These are phyloP conservation scores for Aphaenogaster floridana DNA, from an alignment of 1,140 invertebrate genomes.

Conservation along the genomic window DNA sequence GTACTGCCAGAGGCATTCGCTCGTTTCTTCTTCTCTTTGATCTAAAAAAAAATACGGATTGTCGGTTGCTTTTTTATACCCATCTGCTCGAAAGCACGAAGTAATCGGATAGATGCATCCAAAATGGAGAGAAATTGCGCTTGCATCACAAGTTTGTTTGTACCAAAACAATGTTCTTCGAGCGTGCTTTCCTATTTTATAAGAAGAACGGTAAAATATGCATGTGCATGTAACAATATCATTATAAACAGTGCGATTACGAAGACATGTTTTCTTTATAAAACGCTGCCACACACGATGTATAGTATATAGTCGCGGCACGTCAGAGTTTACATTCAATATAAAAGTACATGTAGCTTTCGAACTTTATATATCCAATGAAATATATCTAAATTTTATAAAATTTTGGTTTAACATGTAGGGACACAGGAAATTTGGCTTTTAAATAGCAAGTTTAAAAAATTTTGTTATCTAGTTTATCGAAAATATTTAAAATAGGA, in stretches of 20 bases:
- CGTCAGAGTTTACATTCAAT: slow-evolving; percentile 40
- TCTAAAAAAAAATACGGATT: slow-evolving; percentile 74
- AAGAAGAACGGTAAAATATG: slow-evolving; percentile 19
- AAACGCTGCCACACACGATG: not conserved
- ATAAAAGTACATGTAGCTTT: slow-evolving; percentile 33
- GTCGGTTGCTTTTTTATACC: slow-evolving; percentile 75
- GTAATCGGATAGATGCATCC: slow-evolving; percentile 10
- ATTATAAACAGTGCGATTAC: slow-evolving; percentile 41
- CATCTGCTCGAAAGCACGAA: slow-evolving; percentile 47
- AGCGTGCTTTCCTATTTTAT: slow-evolving; percentile 34
- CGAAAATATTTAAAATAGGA: not conserved
- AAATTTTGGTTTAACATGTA: slow-evolving; percentile 32
- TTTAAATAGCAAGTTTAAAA: not conserved
- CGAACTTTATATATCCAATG: slow-evolving; percentile 34
- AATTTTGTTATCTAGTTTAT: not conserved
- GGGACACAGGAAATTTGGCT: not conserved
- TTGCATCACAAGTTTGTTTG: slow-evolving; percentile 5
- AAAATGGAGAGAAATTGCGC: slow-evolving; percentile 21
- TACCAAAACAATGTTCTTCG: not conserved
- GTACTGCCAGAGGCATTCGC: slow-evolving; percentile 61
- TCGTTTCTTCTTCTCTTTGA: slow-evolving; percentile 53
- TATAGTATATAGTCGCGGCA: not conserved
- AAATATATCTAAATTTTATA: slow-evolving; percentile 37
- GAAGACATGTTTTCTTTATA: slow-evolving; percentile 30
- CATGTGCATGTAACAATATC: slow-evolving; percentile 33